Base-by-base conservation (phyloP, 2,888 invertebrate genomes). In the Drosophila algonquin region DNA sequence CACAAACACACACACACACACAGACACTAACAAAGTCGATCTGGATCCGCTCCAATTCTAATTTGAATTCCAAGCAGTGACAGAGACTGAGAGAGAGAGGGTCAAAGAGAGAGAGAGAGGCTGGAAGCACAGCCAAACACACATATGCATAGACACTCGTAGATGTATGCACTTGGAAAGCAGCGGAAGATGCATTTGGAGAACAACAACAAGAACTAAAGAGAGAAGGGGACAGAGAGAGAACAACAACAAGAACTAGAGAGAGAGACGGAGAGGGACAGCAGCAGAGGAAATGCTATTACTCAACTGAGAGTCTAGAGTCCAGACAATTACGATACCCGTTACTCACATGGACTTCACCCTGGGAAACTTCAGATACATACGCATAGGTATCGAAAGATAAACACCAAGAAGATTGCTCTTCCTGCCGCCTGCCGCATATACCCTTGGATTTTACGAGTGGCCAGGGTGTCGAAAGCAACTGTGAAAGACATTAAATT, bases 401-500 rank as follows among this genome's bases (percentile, higher is more conserved):
- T 6, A n/a, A 12, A 40, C 4, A 4, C 21, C 4, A 2, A 54
- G n/a, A 7, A 44, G 24, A 44, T 44, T 8, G 4, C n/a, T 5
- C 14, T 32, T 14, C 21, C 14, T 35, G 46, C 16, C 21, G 9
- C 3, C 18, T 21, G 30, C 24, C n/a, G 27, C 30, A 14, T 27
- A 32, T 32, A 47, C 32, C 46, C 40, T 7, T n/a, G n/a, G 2
- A 7, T 40, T 40, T 40, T n/a, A 40, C 27, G 32, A 21, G 57
- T 46, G 32, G 32, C 47, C 30, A 35, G 18, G 47, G 27, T 16
- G 16, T 44, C 21, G 18, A 27, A 65, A 57, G 52, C 64, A 56
- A 67, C 56, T 60, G 63, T 30, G 44, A 61, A 63, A 63, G 50
- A 63, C 61, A 63, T 51, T 63, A 60, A 63, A 60, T 32, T 64